phyloP scores from a whole-genome alignment of 53 echinoderm and acorn worm genomes.

The Paracentrotus lividus region DNA sequence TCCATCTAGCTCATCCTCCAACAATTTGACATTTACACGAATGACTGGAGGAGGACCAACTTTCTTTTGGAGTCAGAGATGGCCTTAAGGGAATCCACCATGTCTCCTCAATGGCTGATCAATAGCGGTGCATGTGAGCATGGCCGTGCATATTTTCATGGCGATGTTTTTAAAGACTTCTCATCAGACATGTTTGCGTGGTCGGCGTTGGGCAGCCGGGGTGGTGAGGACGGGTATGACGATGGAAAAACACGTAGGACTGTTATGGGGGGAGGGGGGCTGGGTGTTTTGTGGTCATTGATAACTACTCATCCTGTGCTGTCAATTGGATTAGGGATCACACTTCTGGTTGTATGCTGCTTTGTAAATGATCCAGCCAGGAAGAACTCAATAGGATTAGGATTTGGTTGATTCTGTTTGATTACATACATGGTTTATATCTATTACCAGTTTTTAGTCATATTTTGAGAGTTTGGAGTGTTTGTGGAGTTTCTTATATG shows the following conservation, averaged over 20 bases:
- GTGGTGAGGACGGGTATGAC: neutral
- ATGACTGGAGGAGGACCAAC: constrained; percentile 4
- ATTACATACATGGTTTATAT: neutral
- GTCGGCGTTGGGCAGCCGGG: constrained; percentile 1
- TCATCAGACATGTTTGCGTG: neutral
- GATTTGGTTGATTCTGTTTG: neutral
- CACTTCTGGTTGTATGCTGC: neutral
- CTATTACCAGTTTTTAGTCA: neutral
- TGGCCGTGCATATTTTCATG: constrained; percentile 44
- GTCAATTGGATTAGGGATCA: neutral
- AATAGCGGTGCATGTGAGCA: constrained; percentile 4
- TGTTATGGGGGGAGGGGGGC: neutral
- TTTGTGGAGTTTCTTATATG: no score
- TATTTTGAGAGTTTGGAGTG: neutral
- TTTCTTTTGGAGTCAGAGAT: constrained; percentile 12
- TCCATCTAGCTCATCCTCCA: neutral
- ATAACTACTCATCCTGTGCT: neutral
- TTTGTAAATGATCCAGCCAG: neutral
- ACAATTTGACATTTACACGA: constrained; percentile 28
- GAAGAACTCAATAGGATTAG: neutral
- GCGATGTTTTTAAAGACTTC: constrained; percentile 14
- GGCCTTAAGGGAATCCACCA: neutral
- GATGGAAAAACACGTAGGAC: neutral
- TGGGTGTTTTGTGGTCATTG: neutral
- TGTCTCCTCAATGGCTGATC: neutral